Evolutionary conservation across 92 coral and sea anemone genomes (phyloP).

Genomic region (Phenganax subtilis): DNA sequence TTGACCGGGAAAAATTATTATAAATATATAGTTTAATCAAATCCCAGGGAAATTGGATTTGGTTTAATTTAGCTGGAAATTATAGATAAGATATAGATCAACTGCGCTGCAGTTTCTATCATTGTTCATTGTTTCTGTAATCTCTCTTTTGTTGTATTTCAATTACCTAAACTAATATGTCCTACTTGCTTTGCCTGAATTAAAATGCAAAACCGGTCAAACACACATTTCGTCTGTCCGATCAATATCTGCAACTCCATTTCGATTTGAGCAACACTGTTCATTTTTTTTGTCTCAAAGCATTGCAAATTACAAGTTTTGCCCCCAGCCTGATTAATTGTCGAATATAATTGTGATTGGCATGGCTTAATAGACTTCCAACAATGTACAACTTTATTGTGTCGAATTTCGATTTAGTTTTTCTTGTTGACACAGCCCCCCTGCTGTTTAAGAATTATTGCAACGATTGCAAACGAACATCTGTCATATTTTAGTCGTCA

Average conservation of each 20-base stretch:
- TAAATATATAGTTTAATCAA: too few relatives aligned
- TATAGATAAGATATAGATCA: too few relatives aligned
- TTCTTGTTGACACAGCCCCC: constrained; percentile 26
- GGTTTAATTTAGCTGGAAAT: too few relatives aligned
- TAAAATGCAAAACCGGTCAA: not conserved
- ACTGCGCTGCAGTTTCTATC: not conserved
- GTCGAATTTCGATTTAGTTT: constrained; percentile 20
- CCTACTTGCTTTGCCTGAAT: not conserved
- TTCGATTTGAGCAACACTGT: not conserved
- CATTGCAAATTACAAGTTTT: not conserved
- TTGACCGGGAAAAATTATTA: too few relatives aligned
- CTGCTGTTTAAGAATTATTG: not conserved
- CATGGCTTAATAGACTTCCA: constrained; percentile 1
- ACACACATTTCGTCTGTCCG: not conserved
- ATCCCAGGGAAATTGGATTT: too few relatives aligned
- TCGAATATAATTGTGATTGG: not conserved
- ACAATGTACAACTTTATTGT: constrained; percentile 9
- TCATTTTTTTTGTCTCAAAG: not conserved
- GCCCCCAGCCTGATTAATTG: not conserved
- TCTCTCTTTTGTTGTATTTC: not conserved
- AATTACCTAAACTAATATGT: constrained; percentile 15
- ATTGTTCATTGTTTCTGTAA: constrained; percentile 1
- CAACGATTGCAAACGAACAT: not conserved
- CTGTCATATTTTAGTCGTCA: constrained; percentile 15
- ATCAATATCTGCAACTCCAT: constrained; percentile 1